Conservation (phyloP, 2,797 vertebrate genomes). For the Loris lydekkerianus region DNA sequence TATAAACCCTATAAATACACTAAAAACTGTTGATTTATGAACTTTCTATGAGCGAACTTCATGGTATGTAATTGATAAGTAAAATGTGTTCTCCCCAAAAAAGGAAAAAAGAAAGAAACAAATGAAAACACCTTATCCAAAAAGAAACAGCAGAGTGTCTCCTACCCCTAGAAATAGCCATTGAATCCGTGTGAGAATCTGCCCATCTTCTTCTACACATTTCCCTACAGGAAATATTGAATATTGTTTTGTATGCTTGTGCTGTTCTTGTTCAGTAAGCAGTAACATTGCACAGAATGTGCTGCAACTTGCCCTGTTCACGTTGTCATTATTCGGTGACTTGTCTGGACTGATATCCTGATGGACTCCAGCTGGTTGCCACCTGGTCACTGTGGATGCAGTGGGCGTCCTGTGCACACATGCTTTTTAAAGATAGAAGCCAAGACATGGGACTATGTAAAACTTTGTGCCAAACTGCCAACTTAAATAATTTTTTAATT, state of each 20-base stretch:
- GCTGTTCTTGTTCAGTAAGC: neutral
- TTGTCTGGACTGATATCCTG: neutral
- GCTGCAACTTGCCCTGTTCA: neutral
- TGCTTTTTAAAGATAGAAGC: neutral
- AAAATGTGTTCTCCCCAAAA: neutral
- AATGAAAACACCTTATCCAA: neutral
- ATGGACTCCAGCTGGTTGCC: neutral
- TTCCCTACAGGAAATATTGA: neutral
- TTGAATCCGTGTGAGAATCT: neutral
- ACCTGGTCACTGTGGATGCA: neutral
- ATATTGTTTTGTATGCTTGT: rapidly evolving
- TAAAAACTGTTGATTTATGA: neutral
- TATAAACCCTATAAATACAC: neutral
- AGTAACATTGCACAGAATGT: neutral
- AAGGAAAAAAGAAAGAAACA: neutral
- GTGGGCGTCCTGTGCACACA: neutral
- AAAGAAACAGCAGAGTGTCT: neutral
- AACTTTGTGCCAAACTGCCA: neutral
- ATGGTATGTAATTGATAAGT: neutral
- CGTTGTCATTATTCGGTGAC: neutral
- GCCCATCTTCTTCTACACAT: neutral
- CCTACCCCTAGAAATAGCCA: neutral
- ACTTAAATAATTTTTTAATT: too few relatives aligned
- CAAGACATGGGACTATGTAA: neutral
- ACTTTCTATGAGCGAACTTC: neutral